Evolutionary conservation across 2,113 vertebrate genomes (phyloP).

Genomic region (Pongo pygmaeus): DNA sequence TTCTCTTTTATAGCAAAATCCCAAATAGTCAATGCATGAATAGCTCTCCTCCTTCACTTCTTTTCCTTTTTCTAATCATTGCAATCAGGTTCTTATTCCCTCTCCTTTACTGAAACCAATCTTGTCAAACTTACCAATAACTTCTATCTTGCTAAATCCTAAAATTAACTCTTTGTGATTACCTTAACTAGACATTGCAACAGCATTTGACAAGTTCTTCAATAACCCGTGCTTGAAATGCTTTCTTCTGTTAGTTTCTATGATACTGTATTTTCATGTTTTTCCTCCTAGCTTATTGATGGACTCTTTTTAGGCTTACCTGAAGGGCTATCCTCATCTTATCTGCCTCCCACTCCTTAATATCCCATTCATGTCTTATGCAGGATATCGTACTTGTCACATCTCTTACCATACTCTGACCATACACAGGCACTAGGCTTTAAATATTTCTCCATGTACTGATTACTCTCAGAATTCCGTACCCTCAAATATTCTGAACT

Average conservation of each 20-base stretch:
- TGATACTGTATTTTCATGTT: not conserved
- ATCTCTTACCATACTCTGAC: not conserved
- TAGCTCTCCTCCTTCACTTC: not conserved
- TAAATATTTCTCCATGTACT: not conserved
- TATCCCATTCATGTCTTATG: not conserved
- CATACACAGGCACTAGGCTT: not conserved
- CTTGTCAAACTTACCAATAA: not conserved
- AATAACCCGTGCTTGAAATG: not conserved
- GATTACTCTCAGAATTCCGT: not conserved
- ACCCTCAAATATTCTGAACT: not conserved
- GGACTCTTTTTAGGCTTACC: not conserved
- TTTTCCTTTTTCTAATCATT: not conserved
- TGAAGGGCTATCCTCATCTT: not conserved
- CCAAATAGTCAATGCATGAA: not conserved
- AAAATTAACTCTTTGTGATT: not conserved
- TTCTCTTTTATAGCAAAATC: not conserved
- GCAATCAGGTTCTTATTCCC: not conserved
- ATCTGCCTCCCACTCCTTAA: not conserved
- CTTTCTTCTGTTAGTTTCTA: not conserved
- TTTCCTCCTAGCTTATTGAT: not conserved
- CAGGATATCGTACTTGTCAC: not conserved
- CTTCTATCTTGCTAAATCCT: not conserved
- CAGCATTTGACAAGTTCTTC: not conserved
- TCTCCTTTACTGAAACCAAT: not conserved
- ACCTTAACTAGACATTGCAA: not conserved